phyloP scores from a whole-genome alignment of 2,797 vertebrate genomes.

The Xerus rutilus region DNA sequence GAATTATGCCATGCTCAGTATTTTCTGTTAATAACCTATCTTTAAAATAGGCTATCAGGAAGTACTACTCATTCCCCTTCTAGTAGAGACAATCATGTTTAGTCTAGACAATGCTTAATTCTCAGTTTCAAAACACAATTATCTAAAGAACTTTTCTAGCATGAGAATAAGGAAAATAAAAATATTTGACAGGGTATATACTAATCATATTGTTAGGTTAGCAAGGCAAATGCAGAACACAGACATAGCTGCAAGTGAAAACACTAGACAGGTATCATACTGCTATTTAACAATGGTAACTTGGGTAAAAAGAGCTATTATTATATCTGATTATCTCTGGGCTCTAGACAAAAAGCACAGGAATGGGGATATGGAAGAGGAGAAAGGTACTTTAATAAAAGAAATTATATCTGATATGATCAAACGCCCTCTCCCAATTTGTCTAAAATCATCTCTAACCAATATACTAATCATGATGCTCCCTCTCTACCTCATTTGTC shows the following conservation, averaged over 20 bases:
- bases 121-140: constrained; percentile 33
- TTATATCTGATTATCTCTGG: constrained; percentile 16
- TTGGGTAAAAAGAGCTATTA: constrained; percentile 13
- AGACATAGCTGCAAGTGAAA: not conserved
- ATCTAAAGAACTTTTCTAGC: constrained; percentile 14
- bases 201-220: no score
- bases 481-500: not conserved
- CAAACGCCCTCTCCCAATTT: not conserved
- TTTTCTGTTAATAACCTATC: constrained; percentile 41
- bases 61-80: not conserved
- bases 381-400: not conserved
- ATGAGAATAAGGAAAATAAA: not conserved
- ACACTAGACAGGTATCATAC: not conserved
- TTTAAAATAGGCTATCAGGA: constrained; percentile 47
- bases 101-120: not conserved
- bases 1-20: not conserved
- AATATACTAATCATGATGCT: not conserved
- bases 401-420: not conserved
- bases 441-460: constrained; percentile 43
- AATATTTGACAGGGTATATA: not conserved
- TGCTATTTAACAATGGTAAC: not conserved
- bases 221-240: no score
- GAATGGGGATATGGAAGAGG: not conserved
- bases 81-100: not conserved
- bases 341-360: not conserved